These are phyloP conservation scores for Abscondita cerata DNA, from an alignment of 2,888 invertebrate species.

Conservation along the genomic window DNA sequence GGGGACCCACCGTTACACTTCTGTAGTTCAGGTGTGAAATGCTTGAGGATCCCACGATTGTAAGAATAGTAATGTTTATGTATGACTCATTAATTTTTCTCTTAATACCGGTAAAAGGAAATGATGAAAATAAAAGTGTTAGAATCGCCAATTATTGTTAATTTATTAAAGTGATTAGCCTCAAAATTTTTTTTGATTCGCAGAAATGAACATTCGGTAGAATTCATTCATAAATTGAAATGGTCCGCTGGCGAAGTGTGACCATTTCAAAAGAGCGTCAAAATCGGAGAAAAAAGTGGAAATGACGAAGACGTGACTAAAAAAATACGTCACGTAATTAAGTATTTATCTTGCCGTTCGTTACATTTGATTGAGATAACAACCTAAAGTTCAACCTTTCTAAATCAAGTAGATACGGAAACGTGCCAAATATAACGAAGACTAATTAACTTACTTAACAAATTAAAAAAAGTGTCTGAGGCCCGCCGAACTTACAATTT, in stretches of 20 bases:
- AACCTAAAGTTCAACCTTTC: slow-evolving; percentile 31
- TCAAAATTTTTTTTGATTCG: no score
- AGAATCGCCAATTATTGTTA: no score
- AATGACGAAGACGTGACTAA: slow-evolving; percentile 26
- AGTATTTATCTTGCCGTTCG: slow-evolving; percentile 48
- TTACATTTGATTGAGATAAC: slow-evolving; percentile 47
- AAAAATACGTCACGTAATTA: slow-evolving; percentile 48
- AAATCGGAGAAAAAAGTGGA: neutral
- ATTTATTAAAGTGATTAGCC: no score
- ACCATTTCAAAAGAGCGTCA: neutral
- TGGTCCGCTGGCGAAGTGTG: slow-evolving; percentile 4
- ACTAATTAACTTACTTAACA: slow-evolving; percentile 23
- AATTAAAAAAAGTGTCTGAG: slow-evolving; percentile 7
- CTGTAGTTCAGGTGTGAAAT: slow-evolving; percentile 41
- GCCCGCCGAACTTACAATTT: neutral
- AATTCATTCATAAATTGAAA: slow-evolving; percentile 9
- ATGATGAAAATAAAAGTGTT: slow-evolving; percentile 25
- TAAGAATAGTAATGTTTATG: slow-evolving; percentile 32
- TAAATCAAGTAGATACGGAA: slow-evolving; percentile 15
- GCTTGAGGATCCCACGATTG: slow-evolving; percentile 36
- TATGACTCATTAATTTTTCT: slow-evolving; percentile 37
- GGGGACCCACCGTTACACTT: slow-evolving; percentile 38
- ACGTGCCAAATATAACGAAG: slow-evolving; percentile 27
- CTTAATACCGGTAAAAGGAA: slow-evolving; percentile 24
- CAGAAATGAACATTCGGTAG: neutral